Evolutionary conservation across 2,113 vertebrate genomes (phyloP), one percentile per base, ranked within the genome.

Genomic region (Odontophorus gujanensis): DNA sequence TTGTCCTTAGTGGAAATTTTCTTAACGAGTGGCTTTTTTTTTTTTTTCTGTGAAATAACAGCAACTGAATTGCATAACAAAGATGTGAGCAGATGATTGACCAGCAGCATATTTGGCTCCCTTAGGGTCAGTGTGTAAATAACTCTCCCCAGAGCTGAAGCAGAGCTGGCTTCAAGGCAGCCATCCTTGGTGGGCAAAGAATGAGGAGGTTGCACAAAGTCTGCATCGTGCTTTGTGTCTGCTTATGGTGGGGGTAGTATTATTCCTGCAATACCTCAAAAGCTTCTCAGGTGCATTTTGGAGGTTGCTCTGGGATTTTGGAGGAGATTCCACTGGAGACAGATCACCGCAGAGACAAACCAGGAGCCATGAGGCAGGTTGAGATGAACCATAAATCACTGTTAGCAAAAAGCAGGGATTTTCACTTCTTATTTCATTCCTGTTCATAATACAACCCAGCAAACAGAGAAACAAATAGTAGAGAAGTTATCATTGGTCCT

Each of bases 381-480:
- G 22, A 13, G 59, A 11, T 69, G 72, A 61, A 32, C 76, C 8
- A 3, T 16, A 40, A 50, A 40, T 30, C 12, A 2, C 63, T 11
- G 1, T 48, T 42, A 83, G 88, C 8, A n/a, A 48, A 55, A 18
- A 75, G 55, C 61, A 13, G 8, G 7, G 15, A 48, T 7, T 45
- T 84, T 76, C 65, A 81, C 62, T 79, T 34, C 81, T 78, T 72
- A 2, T 72, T 86, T 83, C 95, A 43, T 95, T 88, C 94, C 40
- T 57, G 71, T 69, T 87, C 86, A 34, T 72, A 92, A 81, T 12
- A 38, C 87, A 69, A 89, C 11, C 76, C 96, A 88, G 95, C 93
- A 97, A 97, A 97, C 63, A 96, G 73, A 97, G 95, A 97, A 97
- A 97, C 96, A 97, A 97, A 97, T 93, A 96, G 93, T 47, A 87